A percentile compares a stretch with the other conserved stretches of the same genome.
phyloP scores from a whole-genome alignment of 2,888 invertebrate species.

The Asteroscopus sphinx region DNA sequence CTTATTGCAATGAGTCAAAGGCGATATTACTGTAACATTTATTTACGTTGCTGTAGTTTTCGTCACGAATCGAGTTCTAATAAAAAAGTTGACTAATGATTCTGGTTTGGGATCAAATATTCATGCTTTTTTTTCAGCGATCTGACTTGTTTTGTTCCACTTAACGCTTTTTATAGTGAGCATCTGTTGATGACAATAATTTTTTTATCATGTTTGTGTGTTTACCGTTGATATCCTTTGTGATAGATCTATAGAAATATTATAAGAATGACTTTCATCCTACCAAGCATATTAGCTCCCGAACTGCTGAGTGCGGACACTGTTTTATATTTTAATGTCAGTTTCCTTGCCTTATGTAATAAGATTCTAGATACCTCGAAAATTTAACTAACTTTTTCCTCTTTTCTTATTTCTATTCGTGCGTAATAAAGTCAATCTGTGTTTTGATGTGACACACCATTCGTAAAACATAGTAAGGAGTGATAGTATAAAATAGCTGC shows the following conservation, averaged over 20 bases:
- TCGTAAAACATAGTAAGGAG: no score
- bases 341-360: neutral
- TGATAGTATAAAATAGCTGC: no score
- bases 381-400: no score
- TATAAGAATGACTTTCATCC: conserved; percentile 4
- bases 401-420: no score
- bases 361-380: neutral
- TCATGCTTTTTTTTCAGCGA: conserved; percentile 81
- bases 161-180: conserved; percentile 84
- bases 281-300: conserved; percentile 2
- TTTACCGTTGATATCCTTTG: conserved; percentile 56
- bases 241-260: conserved; percentile 33
- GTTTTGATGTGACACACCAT: no score
- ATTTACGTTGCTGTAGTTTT: conserved; percentile 6
- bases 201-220: conserved; percentile 69
- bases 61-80: conserved; percentile 41
- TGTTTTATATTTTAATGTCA: neutral
- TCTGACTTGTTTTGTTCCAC: conserved; percentile 85
- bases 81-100: conserved; percentile 89
- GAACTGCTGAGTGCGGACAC: neutral
- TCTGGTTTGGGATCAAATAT: conserved; percentile 88
- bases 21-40: conserved; percentile 42
- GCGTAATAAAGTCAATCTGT: no score
- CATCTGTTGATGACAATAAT: conserved; percentile 84
- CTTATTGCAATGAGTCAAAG: conserved; percentile 60